Base-by-base conservation (phyloP, 2,797 vertebrate species). In the Peromyscus melanophrys region DNA sequence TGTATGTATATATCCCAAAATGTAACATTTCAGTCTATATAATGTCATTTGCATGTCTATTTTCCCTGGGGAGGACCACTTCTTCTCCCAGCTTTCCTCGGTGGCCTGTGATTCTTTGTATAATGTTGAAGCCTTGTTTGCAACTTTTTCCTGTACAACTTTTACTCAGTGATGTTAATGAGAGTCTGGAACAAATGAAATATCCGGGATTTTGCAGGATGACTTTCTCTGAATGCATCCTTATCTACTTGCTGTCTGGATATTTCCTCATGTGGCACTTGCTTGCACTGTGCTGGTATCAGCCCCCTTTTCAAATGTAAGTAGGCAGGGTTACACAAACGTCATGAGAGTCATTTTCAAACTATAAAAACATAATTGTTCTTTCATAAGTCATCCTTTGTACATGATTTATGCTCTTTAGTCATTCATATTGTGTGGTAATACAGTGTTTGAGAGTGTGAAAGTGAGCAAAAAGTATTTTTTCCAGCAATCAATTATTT, bases 251-350 rank as follows among this genome's bases (percentile, higher is more conserved):
- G 25, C 19, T 52, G 6, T 92, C 67, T 85, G 95, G 29, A 57
- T 84, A 65, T 94, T 93, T 94, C 82, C 78, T 52, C 77, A 90
- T 88, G 2, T 80, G 34, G 75, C 78, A 43, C 63, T 95, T 96
- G 92, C 88, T 95, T 96, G 92, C 88, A 77, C 69, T 57, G 52
- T 16, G 57, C 4, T 96, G 78, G 80, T 92, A 17, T 84, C 90
- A 92, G 43, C 4, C 80, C 57, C 6, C 83, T 86, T 89, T 43
- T 75, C 55, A 90, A 80, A 52, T 25, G 23, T 49, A 86, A 75
- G 34, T 83, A 61, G 13, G 21, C 55, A 34, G 73, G 67, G 65
- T 81, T 92, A 57, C 29, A 94, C 6, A 92, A 59, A 10, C 89
- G 95, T 88, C 34, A 80, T 14, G 94, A 27, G 34, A 85, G 81